Evolutionary conservation across 2,113 vertebrate genomes (phyloP).

Genomic region (Cairina moschata): DNA sequence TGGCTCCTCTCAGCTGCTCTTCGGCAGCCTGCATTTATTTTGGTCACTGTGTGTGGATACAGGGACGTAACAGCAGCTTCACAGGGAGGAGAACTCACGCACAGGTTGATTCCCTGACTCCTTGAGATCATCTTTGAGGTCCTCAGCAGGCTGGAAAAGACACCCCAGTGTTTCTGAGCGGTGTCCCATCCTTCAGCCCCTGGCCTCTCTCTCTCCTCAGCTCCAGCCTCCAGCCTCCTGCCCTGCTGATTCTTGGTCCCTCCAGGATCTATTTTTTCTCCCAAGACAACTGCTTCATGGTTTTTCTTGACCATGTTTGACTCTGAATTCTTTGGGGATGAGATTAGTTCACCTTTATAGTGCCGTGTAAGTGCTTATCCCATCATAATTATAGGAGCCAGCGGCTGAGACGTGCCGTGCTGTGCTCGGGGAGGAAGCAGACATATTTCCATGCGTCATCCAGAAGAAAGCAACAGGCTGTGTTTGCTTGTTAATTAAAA

Average conservation of each 20-base stretch:
- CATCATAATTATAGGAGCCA: constrained; percentile 13
- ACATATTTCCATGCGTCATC: constrained; percentile 33
- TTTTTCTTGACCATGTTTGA: neutral
- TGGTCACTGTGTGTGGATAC: neutral
- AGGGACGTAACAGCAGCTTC: neutral
- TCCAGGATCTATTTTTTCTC: neutral
- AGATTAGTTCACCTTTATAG: neutral
- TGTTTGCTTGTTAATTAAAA: constrained; percentile 60
- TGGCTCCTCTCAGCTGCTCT: neutral
- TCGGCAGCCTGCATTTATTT: neutral
- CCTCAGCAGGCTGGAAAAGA: neutral
- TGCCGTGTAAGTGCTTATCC: neutral
- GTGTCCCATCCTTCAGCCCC: neutral
- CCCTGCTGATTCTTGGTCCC: neutral
- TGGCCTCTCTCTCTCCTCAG: neutral
- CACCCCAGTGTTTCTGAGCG: neutral
- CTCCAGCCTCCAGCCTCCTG: neutral
- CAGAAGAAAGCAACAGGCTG: constrained; percentile 38
- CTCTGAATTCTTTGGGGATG: neutral
- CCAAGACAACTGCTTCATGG: neutral
- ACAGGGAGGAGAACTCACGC: neutral
- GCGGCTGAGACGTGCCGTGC: constrained; percentile 27
- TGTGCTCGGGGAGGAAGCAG: neutral
- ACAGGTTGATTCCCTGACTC: neutral
- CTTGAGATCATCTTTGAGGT: neutral